Evolutionary conservation across 2,888 invertebrate genomes (phyloP), one percentile per base, ranked within the genome.

Genomic region (Nomada lathburiana): DNA sequence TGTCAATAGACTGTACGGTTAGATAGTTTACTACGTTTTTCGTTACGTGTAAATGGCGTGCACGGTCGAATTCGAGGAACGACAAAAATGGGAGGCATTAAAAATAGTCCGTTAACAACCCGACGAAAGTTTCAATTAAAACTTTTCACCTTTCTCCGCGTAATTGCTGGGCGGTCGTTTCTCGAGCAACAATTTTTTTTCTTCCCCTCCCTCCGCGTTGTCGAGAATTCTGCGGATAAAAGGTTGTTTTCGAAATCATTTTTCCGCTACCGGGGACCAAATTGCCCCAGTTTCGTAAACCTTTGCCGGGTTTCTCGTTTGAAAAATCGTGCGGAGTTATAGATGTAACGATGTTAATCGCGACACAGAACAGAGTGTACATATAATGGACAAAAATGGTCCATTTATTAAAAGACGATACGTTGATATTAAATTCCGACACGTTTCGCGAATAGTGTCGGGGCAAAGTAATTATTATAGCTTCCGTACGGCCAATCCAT

Each of bases 1-100:
- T 63, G 23, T 82, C 82, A 68, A 82, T 68, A 70, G 52, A 82
- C 44, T 50, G 18, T 29, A 53, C n/a, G 47, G 50, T 60, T 70
- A 52, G 52, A 64, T 44, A 29, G 47, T 76, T 70, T 50, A 50
- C 26, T 60, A 53, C n/a, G 52, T 80, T 71, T 71, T 67, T 80
- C 60, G 36, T 50, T 23, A 1, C 53, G 26, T 4, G 50, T 36
- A 16, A 47, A 18, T 11, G 20, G 10, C 2, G 2, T 20, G 36
- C 18, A 23, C 26, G 36, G 1, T 68, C 44, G 7, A 52, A 20
- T 36, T 67, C 1, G 10, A 53, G 13, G 36, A 47, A 36, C 7
- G 18, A 26, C 26, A n/a, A 59, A 59, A 4, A 2, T 10, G 16
- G n/a, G 9, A 3, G 3, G 44, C 16, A 16, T 13, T 29, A 53